A percentile compares a stretch with the other conserved stretches of the same genome.
Conservation (phyloP, 64 coral and sea anemone species). For the Anthopleura sola region DNA sequence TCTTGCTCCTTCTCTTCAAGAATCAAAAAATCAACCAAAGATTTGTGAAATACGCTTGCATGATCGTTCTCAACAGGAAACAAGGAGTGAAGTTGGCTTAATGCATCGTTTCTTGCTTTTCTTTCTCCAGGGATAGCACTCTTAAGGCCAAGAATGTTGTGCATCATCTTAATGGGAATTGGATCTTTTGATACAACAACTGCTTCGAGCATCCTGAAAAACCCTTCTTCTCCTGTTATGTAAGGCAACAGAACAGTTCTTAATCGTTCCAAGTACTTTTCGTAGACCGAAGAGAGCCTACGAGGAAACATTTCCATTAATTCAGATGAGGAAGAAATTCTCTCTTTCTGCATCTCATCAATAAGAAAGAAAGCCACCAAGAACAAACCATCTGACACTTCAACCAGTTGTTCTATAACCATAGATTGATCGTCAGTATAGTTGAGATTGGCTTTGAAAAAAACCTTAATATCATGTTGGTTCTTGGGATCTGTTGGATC, state of each 20-base stretch:
- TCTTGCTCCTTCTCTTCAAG: no score
- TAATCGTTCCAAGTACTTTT: constrained; percentile 20
- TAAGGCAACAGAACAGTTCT: not conserved
- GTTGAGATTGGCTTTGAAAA: not conserved
- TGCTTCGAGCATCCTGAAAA: constrained; percentile 20
- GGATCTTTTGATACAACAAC: constrained; percentile 24
- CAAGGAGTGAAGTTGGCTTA: not conserved
- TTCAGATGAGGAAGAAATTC: not conserved
- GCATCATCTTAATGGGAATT: constrained; percentile 27
- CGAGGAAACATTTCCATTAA: not conserved
- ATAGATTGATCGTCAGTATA: not conserved
- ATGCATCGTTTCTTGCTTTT: not conserved
- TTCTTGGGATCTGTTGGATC: not conserved
- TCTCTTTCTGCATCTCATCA: constrained; percentile 2
- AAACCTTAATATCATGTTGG: not conserved
- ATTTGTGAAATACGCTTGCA: constrained; percentile 23
- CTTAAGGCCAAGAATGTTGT: not conserved
- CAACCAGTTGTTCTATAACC: constrained; percentile 11
- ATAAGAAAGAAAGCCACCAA: constrained; percentile 38
- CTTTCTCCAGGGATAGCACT: not conserved
- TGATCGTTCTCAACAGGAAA: not conserved
- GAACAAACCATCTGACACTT: constrained; percentile 32
- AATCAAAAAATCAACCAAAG: constrained; percentile 32
- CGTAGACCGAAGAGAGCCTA: constrained; percentile 34
- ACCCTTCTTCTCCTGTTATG: constrained; percentile 16